Conservation (phyloP, 2,888 invertebrate species). For the Drosophila falleni region DNA sequence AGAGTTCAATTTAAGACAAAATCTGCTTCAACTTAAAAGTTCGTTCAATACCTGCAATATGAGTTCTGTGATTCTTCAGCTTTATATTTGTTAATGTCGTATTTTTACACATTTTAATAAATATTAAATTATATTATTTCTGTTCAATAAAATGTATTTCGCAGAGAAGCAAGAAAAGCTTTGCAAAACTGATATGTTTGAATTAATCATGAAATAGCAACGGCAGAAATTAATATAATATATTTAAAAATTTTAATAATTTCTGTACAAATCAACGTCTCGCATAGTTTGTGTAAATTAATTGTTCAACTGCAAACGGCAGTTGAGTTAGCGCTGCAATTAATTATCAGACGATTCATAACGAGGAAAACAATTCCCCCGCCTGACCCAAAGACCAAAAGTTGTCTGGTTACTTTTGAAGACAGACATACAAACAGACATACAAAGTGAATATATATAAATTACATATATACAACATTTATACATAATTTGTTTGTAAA, state of each 20-base stretch:
- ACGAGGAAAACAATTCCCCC: conserved; percentile 16
- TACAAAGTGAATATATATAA: neutral
- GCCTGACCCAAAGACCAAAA: conserved; percentile 41
- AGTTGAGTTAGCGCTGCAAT: conserved; percentile 32
- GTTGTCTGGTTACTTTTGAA: conserved; percentile 55
- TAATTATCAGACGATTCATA: conserved; percentile 38
- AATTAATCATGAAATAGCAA: neutral
- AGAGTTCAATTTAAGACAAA: too few relatives aligned
- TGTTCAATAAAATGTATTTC: neutral
- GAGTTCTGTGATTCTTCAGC: neutral
- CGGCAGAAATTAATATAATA: neutral
- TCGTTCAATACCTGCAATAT: too few relatives aligned
- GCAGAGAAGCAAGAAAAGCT: too few relatives aligned
- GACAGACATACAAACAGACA: conserved; percentile 2
- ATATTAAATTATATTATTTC: neutral
- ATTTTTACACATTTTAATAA: neutral
- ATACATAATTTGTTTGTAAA: conserved; percentile 57
- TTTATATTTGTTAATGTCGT: neutral
- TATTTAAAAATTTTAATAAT: conserved; percentile 3
- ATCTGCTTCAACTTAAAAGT: neutral
- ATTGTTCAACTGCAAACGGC: conserved; percentile 37
- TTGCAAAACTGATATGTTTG: neutral
- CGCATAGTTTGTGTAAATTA: conserved; percentile 25
- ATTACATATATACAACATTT: conserved; percentile 25
- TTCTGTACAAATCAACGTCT: conserved; percentile 1